Conservation (phyloP, 1,140 invertebrate genomes). For the Drosophila albomicans region DNA sequence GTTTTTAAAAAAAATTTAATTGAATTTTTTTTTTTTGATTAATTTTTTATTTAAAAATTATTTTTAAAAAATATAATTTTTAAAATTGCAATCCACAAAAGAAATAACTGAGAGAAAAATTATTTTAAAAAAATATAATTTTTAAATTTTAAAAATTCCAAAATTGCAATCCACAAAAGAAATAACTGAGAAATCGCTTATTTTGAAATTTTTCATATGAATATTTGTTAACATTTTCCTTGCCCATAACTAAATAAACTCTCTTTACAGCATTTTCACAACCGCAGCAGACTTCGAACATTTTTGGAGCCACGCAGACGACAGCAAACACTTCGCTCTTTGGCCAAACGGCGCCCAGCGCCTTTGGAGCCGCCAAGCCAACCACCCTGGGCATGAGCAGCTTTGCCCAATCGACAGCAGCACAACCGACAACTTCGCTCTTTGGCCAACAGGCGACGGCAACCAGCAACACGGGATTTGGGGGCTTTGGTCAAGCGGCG, state of each 20-base stretch:
- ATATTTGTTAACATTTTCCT: not conserved
- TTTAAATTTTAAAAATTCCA: too few relatives aligned
- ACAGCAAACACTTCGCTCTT: conserved; percentile 85
- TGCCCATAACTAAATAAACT: not conserved
- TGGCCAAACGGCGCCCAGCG: conserved; percentile 85
- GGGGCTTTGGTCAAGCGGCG: conserved; percentile 88
- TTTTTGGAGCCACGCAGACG: conserved; percentile 70
- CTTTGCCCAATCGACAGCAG: conserved; percentile 85
- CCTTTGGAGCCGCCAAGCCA: conserved; percentile 88
- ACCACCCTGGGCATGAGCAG: conserved; percentile 87
- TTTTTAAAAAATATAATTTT: too few relatives aligned
- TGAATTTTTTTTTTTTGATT: too few relatives aligned
- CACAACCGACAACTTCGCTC: conserved; percentile 85
- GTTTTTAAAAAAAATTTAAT: too few relatives aligned
- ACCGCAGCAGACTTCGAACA: conserved; percentile 70
- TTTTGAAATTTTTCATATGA: too few relatives aligned
- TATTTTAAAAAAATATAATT: too few relatives aligned
- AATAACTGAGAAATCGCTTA: too few relatives aligned
- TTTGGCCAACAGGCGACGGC: conserved; percentile 86
- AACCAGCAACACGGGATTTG: conserved; percentile 85
- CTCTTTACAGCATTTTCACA: conserved; percentile 67
- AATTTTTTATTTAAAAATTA: too few relatives aligned
- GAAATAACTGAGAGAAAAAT: too few relatives aligned
- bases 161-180: too few relatives aligned
- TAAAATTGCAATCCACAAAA: too few relatives aligned